A percentile compares a stretch with the other conserved stretches of the same genome.
phyloP scores from a whole-genome alignment of 2,888 invertebrate genomes.

The Metellina segmentata region DNA sequence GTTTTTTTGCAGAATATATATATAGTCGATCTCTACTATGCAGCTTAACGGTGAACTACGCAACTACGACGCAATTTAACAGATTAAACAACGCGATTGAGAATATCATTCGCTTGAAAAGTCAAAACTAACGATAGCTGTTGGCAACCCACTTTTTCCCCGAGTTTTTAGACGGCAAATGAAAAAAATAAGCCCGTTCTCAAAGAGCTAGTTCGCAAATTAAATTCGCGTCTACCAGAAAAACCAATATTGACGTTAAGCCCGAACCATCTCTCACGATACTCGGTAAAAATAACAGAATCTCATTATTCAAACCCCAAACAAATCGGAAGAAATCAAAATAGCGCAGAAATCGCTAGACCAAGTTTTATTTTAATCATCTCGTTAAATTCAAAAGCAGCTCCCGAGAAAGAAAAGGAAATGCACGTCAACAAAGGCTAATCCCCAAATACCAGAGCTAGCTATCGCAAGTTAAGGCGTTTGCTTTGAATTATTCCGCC shows the following conservation, averaged over 20 bases:
- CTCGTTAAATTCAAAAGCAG: slow-evolving; percentile 36
- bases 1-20: too few relatives aligned
- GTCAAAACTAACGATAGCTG: background rate
- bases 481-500: slow-evolving; percentile 43
- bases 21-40: too few relatives aligned
- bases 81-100: background rate
- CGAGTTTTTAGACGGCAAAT: background rate
- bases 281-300: background rate
- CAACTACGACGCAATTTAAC: background rate
- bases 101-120: background rate
- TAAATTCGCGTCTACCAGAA: slow-evolving; percentile 11
- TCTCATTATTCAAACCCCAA: slow-evolving; percentile 23
- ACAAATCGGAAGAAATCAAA: slow-evolving; percentile 34
- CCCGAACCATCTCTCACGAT: background rate
- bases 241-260: slow-evolving; percentile 22
- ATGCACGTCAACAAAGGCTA: slow-evolving; percentile 27
- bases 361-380: slow-evolving; percentile 43
- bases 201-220: background rate
- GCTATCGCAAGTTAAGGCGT: slow-evolving; percentile 19
- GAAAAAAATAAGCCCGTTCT: too few relatives aligned
- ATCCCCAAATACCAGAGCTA: slow-evolving; percentile 31
- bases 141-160: background rate
- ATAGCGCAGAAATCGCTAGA: slow-evolving; percentile 1
- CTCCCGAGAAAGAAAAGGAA: background rate
- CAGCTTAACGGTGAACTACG: too few relatives aligned